These are phyloP conservation scores for Drosophila colorata DNA, from an alignment of 2,888 invertebrate genomes.

Conservation along the genomic window DNA sequence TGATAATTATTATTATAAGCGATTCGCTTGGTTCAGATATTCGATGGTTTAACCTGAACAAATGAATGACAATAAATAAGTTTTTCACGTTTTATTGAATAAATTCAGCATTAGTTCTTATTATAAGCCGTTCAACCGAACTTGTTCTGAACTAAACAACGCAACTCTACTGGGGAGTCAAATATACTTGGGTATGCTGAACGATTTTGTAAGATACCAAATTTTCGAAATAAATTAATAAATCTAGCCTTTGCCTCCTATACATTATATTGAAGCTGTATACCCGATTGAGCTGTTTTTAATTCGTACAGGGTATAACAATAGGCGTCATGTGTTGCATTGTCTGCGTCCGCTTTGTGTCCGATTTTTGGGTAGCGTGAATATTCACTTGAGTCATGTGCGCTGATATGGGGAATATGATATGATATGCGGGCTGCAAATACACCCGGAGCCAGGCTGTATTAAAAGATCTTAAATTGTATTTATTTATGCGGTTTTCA, in stretches of 20 bases:
- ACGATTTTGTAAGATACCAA: no score
- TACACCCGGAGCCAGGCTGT: background rate
- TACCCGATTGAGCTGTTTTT: background rate
- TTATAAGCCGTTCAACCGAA: no score
- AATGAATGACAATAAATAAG: no score
- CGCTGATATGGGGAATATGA: constrained; percentile 38
- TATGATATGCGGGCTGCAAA: constrained; percentile 33
- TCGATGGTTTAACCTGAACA: no score
- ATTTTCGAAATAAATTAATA: no score
- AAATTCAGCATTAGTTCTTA: no score
- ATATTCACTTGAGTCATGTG: constrained; percentile 61
- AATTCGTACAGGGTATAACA: constrained; percentile 1
- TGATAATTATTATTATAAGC: no score
- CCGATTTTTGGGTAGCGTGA: constrained; percentile 22
- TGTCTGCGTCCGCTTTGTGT: constrained; percentile 11
- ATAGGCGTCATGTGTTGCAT: constrained; percentile 25
- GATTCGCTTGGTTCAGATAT: no score
- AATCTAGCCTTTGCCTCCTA: background rate
- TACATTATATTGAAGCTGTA: background rate
- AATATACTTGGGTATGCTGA: no score
- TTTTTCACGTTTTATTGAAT: no score
- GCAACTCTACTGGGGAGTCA: no score
- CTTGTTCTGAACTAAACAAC: no score
- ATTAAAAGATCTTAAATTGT: background rate
- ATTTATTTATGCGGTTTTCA: constrained; percentile 84